phyloP scores from a whole-genome alignment of 2,888 invertebrate species.

The Mylabris sibirica region DNA sequence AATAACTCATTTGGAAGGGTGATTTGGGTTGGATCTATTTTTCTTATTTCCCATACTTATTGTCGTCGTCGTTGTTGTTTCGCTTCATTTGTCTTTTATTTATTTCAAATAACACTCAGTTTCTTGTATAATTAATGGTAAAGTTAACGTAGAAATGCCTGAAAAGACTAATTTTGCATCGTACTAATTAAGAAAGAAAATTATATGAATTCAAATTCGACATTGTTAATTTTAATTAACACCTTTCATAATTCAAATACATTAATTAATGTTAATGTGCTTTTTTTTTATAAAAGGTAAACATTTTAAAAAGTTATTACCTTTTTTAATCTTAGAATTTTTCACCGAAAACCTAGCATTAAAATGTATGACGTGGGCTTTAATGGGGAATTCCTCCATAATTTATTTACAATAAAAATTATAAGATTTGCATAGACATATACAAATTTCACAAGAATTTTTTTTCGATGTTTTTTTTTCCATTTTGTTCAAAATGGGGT shows the following conservation, averaged over 20 bases:
- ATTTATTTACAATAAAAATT: background rate
- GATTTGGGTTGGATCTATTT: background rate
- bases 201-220: background rate
- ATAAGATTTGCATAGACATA: background rate
- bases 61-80: background rate
- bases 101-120: background rate
- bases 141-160: background rate
- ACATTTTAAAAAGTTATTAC: background rate
- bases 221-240: background rate
- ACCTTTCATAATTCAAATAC: background rate
- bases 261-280: background rate
- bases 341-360: background rate
- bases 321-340: background rate
- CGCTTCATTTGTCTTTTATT: background rate
- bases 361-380: background rate
- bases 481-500: background rate
- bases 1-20: constrained; percentile 5
- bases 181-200: background rate
- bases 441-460: background rate
- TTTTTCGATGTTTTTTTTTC: background rate
- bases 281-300: too few relatives aligned
- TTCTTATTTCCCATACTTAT: background rate
- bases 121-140: background rate
- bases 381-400: background rate
- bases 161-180: background rate